Base-by-base conservation (phyloP, 2,113 vertebrate species). In the Baryphthengus martii region DNA sequence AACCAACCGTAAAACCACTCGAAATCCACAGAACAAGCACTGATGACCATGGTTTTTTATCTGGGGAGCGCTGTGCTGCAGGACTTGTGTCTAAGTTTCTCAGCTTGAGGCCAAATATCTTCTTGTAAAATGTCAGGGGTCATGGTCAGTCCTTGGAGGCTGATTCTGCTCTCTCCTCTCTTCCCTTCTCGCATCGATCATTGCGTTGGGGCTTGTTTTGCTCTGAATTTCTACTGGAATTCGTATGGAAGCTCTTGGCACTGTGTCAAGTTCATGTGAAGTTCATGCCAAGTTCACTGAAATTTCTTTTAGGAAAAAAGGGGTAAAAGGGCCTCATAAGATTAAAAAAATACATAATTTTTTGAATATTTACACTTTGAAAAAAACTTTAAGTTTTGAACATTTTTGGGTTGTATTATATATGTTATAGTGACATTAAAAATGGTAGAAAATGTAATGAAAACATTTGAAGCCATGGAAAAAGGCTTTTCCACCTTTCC, bases 111-210 rank as follows among this genome's bases (percentile, higher is more conserved):
- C 50, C 25, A 72, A 59, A n/a, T 8, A 37, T 29, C 39, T 72
- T 21, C 35, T 72, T 86, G 59, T 18, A 49, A 62, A 73, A 62
- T 35, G 10, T 55, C 21, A 45, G 61, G 25, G 66, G 12, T 26
- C 0, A 1, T 0, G 3, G 17, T 53, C 68, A 6, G 0, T 53
- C 55, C 28, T 3, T 53, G 56, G 44, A 31, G 62, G 23, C 12
- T 28, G n/a, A 53, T 63, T 63, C 61, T 33, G 37, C 45, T 35
- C 70, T 35, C 15, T 67, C 63, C 19, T 26, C 29, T 53, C 18
- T 47, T 62, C 50, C 25, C 8, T 67, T 33, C 47, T 53, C 5
- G 0, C 18, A 14, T 24, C 3, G 0, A 53, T 73, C 26, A 15
- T 47, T 62, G 67, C 1, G 0, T 4, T 67, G 39, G 26, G 31